Evolutionary conservation across 2,797 vertebrate species (phyloP), one percentile per base, ranked within the genome.

Genomic region (Melanotaenia trifasciata): DNA sequence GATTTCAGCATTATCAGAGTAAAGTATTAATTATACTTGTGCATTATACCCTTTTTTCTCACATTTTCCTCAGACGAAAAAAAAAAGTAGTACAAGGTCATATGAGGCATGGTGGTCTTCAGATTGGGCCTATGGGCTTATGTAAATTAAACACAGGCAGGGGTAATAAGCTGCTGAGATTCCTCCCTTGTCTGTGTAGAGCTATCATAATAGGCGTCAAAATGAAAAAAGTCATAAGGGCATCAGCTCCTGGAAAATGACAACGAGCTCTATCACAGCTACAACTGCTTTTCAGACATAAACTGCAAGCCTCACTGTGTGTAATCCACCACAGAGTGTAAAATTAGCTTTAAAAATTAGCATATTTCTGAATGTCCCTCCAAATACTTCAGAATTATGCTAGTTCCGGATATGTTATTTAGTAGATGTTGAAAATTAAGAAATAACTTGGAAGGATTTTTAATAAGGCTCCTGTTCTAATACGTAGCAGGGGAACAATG

Each of bases 161-260:
- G 40, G 65, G 79, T 87, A 86, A 87, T 43, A 79, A 78, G 72
- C 68, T 77, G 84, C 79, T 77, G 64, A 58, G 78, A 83, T 79
- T 85, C 72, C 72, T 78, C 67, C 74, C 69, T 5, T 76, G 80
- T 70, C 81, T 74, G 69, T 79, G 79, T 84, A 67, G 82, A 78
- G 74, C 81, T 72, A 70, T 85, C 81, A 87, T 72, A 85, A 85
- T 64, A 74, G 72, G 60, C 62, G 51, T 87, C 84, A 84, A 79
- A 85, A 80, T 84, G 83, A 87, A 86, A 87, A 67, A 62, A 76
- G 66, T 14, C 79, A 83, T 87, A 84, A 85, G 60, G 70, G 51
- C 84, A 83, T 66, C 32, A 72, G 64, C 78, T 72, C 75, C 59
- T 1, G 72, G 56, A 64, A 87, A 86, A 89, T 71, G 26, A 87